A percentile compares a stretch with the other conserved stretches of the same genome.
These are phyloP conservation scores for Drosophila diplacantha DNA, from an alignment of 2,888 invertebrate genomes.

Conservation along the genomic window DNA sequence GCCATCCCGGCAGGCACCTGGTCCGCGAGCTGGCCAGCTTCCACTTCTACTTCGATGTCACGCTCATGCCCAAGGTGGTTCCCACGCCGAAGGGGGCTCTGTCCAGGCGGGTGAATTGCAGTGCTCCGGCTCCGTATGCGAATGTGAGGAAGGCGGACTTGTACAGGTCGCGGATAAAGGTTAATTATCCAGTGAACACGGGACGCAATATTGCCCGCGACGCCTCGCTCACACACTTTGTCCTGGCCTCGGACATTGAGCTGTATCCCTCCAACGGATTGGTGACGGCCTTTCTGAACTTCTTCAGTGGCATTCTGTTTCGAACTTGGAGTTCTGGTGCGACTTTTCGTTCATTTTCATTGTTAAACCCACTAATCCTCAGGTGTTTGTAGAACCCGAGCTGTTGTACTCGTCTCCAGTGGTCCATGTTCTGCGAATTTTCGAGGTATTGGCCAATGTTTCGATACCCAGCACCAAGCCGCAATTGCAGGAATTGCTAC, in stretches of 20 bases:
- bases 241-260: conserved; percentile 91
- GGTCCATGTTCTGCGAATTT: conserved; percentile 58
- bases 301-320: conserved; percentile 79
- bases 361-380: background rate
- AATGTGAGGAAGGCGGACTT: background rate
- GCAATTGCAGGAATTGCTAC: conserved; percentile 48
- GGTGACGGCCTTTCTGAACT: conserved; percentile 85
- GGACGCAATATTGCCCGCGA: conserved; percentile 90
- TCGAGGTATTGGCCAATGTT: conserved; percentile 46
- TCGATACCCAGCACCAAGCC: conserved; percentile 54
- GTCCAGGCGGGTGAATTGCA: conserved; percentile 42
- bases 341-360: background rate
- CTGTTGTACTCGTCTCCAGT: conserved; percentile 2
- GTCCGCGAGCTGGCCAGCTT: conserved; percentile 81
- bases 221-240: conserved; percentile 86
- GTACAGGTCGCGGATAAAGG: conserved; percentile 80
- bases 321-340: background rate
- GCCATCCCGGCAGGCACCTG: conserved; percentile 78
- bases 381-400: background rate
- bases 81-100: conserved; percentile 41
- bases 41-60: conserved; percentile 81
- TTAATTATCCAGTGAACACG: conserved; percentile 91
- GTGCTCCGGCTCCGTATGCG: conserved; percentile 40
- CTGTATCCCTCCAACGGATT: conserved; percentile 89
- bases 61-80: conserved; percentile 79